Conservation (phyloP, 2,888 invertebrate species). For the Phoronis australis region DNA sequence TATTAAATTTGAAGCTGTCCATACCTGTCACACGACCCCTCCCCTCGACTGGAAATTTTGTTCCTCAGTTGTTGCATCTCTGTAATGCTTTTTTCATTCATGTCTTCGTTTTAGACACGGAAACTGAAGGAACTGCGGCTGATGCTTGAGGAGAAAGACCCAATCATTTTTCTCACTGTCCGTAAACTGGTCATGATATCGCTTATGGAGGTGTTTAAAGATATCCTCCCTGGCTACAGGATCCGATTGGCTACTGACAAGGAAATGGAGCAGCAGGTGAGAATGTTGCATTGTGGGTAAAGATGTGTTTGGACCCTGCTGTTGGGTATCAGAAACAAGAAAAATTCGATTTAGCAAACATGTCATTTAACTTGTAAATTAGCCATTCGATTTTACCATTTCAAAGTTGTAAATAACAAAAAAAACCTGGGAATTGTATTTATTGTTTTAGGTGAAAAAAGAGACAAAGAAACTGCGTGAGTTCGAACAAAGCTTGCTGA, state of each 20-base stretch:
- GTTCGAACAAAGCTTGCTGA: slow-evolving; percentile 74
- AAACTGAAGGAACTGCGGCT: slow-evolving; percentile 67
- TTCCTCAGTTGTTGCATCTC: too few relatives aligned
- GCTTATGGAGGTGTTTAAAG: slow-evolving; percentile 82
- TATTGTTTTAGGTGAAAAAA: slow-evolving; percentile 70
- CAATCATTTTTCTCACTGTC: slow-evolving; percentile 61
- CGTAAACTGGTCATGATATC: slow-evolving; percentile 61
- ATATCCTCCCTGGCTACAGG: slow-evolving; percentile 85
- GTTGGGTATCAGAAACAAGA: too few relatives aligned
- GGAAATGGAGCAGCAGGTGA: slow-evolving; percentile 61
- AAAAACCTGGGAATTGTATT: slow-evolving; percentile 1
- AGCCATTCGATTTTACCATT: too few relatives aligned
- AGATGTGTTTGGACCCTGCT: not conserved
- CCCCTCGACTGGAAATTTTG: too few relatives aligned
- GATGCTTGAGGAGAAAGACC: slow-evolving; percentile 70
- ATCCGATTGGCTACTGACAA: slow-evolving; percentile 63
- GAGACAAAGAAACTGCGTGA: slow-evolving; percentile 74
- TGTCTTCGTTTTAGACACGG: slow-evolving; percentile 57
- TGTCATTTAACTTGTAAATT: too few relatives aligned
- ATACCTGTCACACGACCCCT: too few relatives aligned
- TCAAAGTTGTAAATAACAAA: too few relatives aligned
- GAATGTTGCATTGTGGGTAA: not conserved
- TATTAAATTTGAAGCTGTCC: too few relatives aligned
- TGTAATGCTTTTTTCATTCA: too few relatives aligned
- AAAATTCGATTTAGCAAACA: too few relatives aligned